Evolutionary conservation across 1,140 invertebrate genomes (phyloP), one percentile per base, ranked within the genome.

Genomic region (Tetraneura akinire): DNA sequence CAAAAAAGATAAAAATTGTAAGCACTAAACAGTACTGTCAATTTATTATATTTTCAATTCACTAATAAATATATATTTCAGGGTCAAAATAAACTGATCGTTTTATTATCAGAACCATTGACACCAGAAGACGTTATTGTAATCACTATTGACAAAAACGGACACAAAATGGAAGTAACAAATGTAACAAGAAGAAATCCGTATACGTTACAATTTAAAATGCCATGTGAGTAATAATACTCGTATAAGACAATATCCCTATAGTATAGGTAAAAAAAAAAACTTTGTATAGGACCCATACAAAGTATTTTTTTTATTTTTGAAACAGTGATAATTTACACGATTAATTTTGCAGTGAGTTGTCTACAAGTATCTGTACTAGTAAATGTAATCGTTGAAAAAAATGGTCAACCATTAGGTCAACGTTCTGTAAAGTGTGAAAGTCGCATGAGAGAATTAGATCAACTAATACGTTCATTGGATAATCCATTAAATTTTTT

Each of bases 401-500:
- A 92, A 83, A 94, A 94, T 83, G 92, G 92, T 2, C 89, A 90
- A 82, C 88, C 91, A 0, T 87, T 94, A 8, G 94, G 94, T 1
- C 89, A 91, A 18, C 87, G 92, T 16, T 92, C 93, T 83, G 91
- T 96, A 71, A 95, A 95, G 85, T 95, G 93, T 85, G 93, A 94
- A 85, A 94, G 93, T 83, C 88, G 92, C 80, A 86, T 95, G 32
- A 87, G 92, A 37, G 93, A 95, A 85, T 86, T 95, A 80, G 93
- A 94, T 84, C 92, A 94, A 83, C 88, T 96, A 80, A 87, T 95
- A 47, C 86, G 92, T 55, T 89, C 90, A 1, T 89, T 90, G 53
- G 92, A 93, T 82, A 93, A 93, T 86, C 93, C 93, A 0, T 86
- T 95, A 47, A 91, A 94, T 84, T 94, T 94, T 83, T 93, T 95